Evolutionary conservation across 2,797 vertebrate genomes (phyloP).

Genomic region (Ataeniobius toweri): DNA sequence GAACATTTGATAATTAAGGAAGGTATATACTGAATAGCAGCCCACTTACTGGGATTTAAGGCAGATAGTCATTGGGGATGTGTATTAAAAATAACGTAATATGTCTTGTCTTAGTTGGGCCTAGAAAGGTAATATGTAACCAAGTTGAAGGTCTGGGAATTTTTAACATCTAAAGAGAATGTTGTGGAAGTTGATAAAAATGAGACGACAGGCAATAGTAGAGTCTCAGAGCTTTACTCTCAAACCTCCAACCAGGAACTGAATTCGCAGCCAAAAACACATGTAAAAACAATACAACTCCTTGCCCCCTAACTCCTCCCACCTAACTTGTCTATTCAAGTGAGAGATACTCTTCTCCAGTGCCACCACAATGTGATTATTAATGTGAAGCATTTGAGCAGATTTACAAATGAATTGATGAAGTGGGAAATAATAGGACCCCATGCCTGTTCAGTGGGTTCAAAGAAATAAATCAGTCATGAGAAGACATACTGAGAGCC

Average conservation of each 20-base stretch:
- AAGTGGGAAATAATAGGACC: neutral
- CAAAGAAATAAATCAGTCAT: conserved; percentile 8
- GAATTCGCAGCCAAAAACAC: too few species aligned
- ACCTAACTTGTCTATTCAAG: too few species aligned
- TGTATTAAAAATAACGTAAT: neutral
- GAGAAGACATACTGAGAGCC: neutral
- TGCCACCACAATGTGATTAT: neutral
- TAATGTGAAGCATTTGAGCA: neutral
- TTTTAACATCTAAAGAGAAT: neutral
- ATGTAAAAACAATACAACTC: too few species aligned
- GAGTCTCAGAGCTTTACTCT: too few species aligned
- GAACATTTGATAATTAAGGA: neutral
- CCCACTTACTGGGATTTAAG: neutral
- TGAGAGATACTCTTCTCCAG: too few species aligned
- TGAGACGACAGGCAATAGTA: too few species aligned
- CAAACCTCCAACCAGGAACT: too few species aligned
- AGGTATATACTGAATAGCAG: neutral
- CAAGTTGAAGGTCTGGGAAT: too few species aligned
- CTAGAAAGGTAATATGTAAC: neutral
- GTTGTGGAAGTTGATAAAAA: neutral
- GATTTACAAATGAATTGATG: conserved; percentile 6
- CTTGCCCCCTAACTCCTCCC: too few species aligned
- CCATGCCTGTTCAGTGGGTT: neutral
- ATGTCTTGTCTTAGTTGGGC: neutral
- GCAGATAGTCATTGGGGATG: neutral